Evolutionary conservation across 2,888 invertebrate genomes (phyloP).

Genomic region (Biston betularia): DNA sequence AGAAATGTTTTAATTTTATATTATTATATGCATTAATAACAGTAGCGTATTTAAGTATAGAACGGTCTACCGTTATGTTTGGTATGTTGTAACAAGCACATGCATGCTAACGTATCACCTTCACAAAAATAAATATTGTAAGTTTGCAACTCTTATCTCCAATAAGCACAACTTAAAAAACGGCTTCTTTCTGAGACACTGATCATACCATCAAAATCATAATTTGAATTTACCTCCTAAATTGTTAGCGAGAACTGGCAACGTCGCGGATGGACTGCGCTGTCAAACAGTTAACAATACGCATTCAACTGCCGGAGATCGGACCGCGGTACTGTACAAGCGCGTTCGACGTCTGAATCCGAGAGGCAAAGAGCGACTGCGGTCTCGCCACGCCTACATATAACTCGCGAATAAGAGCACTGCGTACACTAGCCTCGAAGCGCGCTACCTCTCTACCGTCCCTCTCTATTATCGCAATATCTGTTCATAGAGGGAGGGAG

Average conservation of each 20-base stretch:
- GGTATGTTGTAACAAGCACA: neutral
- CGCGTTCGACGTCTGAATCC: slow-evolving; percentile 73
- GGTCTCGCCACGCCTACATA: slow-evolving; percentile 72
- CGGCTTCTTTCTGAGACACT: slow-evolving; percentile 34
- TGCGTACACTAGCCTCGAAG: slow-evolving; percentile 53
- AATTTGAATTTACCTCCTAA: slow-evolving; percentile 75
- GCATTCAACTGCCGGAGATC: slow-evolving; percentile 82
- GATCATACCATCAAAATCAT: slow-evolving; percentile 42
- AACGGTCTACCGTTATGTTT: neutral
- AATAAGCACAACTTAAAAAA: slow-evolving; percentile 3
- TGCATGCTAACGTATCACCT: slow-evolving; percentile 4
- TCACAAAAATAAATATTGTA: slow-evolving; percentile 4
- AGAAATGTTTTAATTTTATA: too few species aligned
- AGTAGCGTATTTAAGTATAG: too few species aligned
- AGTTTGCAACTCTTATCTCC: slow-evolving; percentile 1
- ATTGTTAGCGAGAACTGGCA: slow-evolving; percentile 70
- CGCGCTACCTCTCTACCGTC: slow-evolving; percentile 47
- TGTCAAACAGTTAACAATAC: slow-evolving; percentile 76
- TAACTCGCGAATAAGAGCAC: slow-evolving; percentile 63
- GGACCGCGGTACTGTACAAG: slow-evolving; percentile 74
- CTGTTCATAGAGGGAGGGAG: slow-evolving; percentile 42
- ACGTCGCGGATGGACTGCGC: slow-evolving; percentile 70
- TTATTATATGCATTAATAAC: too few species aligned
- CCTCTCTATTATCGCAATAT: slow-evolving; percentile 46
- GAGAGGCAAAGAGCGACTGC: slow-evolving; percentile 63